These are phyloP conservation scores for Yasuhikotakia modesta DNA, from an alignment of 2,797 vertebrate genomes.

Conservation along the genomic window DNA sequence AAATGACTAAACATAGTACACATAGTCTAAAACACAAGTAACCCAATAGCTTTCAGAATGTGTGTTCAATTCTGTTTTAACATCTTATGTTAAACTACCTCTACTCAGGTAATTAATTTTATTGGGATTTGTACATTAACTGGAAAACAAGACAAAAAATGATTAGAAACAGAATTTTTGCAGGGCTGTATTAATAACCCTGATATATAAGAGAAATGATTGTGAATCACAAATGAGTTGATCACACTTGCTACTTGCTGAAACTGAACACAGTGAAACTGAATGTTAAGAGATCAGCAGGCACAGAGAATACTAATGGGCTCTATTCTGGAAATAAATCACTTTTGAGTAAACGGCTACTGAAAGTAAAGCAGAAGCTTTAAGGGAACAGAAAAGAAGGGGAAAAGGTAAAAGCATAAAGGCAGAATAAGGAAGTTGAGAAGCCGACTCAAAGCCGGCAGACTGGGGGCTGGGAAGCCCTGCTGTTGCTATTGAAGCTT, in stretches of 20 bases:
- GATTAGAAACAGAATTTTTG: neutral
- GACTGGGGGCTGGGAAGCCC: constrained; percentile 41
- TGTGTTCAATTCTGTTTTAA: too few species aligned
- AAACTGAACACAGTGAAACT: constrained; percentile 31
- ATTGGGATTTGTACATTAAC: too few species aligned
- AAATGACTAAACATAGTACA: too few species aligned
- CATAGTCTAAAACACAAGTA: too few species aligned
- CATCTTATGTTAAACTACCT: too few species aligned
- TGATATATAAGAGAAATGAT: neutral
- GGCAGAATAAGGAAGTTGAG: constrained; percentile 13
- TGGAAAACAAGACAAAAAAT: constrained; percentile 37
- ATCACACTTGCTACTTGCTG: neutral
- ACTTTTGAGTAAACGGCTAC: constrained; percentile 18
- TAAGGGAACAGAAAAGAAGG: constrained; percentile 2
- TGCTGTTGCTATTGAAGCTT: constrained; percentile 54
- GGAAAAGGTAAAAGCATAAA: constrained; percentile 2
- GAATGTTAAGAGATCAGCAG: constrained; percentile 7
- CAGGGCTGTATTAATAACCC: too few species aligned
- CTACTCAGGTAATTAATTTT: too few species aligned
- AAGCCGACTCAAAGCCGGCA: too few species aligned
- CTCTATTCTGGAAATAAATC: constrained; percentile 31
- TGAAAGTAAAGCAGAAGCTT: constrained; percentile 1
- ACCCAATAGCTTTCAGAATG: too few species aligned
- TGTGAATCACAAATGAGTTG: constrained; percentile 10
- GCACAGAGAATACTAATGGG: constrained; percentile 16